Percentiles rank a stretch among this genome's conserved stretches.
These are phyloP conservation scores for Xenopus laevis DNA, from an alignment of 2,113 vertebrate genomes.

Conservation along the genomic window DNA sequence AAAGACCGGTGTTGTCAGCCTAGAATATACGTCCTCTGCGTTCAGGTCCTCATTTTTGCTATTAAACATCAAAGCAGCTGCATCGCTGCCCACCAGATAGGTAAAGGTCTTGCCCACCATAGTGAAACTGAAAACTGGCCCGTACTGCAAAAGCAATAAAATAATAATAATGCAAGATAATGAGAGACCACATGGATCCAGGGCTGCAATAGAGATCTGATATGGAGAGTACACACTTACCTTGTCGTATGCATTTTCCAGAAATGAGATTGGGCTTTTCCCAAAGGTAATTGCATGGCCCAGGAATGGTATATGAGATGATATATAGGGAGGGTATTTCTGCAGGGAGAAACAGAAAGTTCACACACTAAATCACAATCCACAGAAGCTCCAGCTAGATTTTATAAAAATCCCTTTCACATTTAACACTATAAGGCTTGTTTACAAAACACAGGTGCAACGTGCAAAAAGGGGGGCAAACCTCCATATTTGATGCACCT, in stretches of 20 bases:
- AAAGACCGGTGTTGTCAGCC: slow-evolving; percentile 90
- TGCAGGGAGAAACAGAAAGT: slow-evolving; percentile 50
- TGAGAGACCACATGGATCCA: not conserved
- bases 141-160: slow-evolving; percentile 71
- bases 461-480: too few species aligned
- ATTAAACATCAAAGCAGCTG: slow-evolving; percentile 89
- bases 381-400: too few species aligned
- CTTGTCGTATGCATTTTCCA: slow-evolving; percentile 91
- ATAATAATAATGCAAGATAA: not conserved
- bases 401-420: too few species aligned
- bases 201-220: not conserved
- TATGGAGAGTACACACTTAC: slow-evolving; percentile 57
- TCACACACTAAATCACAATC: too few species aligned
- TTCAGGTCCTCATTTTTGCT: slow-evolving; percentile 96
- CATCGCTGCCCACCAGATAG: slow-evolving; percentile 91
- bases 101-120: slow-evolving; percentile 97
- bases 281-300: slow-evolving; percentile 92
- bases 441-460: too few species aligned
- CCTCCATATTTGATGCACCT: too few species aligned
- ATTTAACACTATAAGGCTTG: too few species aligned
- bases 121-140: slow-evolving; percentile 94
- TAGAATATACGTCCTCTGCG: slow-evolving; percentile 91
- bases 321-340: slow-evolving; percentile 87
- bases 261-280: slow-evolving; percentile 89
- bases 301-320: slow-evolving; percentile 85